Conservation (phyloP, 1,140 invertebrate species). For the Pseudomyrmex gracilis region DNA sequence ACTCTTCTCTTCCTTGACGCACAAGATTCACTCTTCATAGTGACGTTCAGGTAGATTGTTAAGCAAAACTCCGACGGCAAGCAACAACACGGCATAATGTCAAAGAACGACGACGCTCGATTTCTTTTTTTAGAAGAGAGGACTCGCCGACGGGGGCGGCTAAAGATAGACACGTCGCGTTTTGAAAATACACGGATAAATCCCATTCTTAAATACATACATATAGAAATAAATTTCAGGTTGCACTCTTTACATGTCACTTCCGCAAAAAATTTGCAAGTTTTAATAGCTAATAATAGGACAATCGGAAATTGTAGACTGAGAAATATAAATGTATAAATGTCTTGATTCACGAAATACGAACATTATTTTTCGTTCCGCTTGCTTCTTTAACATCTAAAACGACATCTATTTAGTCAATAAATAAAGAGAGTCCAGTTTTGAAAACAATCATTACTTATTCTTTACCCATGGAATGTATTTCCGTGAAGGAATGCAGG, state of each 20-base stretch:
- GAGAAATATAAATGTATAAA: background rate
- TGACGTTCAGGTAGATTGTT: constrained; percentile 47
- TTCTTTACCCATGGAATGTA: constrained; percentile 49
- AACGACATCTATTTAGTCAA: background rate
- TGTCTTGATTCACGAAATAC: background rate
- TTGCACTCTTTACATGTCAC: background rate
- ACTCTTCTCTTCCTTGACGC: constrained; percentile 30
- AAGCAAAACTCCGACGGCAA: constrained; percentile 55
- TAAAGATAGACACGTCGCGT: constrained; percentile 28
- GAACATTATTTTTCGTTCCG: background rate
- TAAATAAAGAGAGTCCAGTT: constrained; percentile 11
- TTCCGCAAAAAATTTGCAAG: background rate
- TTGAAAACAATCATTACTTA: constrained; percentile 64
- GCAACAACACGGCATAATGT: constrained; percentile 30
- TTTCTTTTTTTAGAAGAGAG: constrained; percentile 23
- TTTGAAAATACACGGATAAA: constrained; percentile 24
- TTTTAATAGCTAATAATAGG: background rate
- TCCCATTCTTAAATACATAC: background rate
- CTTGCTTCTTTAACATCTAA: background rate
- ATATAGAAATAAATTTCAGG: constrained; percentile 20
- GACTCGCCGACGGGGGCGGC: background rate
- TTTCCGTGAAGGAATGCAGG: constrained; percentile 31
- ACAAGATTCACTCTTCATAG: constrained; percentile 37
- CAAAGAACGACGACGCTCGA: constrained; percentile 27
- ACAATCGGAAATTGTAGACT: background rate